These are phyloP conservation scores for Addax nasomaculatus DNA, from an alignment of 2,113 vertebrate genomes.

Conservation along the genomic window DNA sequence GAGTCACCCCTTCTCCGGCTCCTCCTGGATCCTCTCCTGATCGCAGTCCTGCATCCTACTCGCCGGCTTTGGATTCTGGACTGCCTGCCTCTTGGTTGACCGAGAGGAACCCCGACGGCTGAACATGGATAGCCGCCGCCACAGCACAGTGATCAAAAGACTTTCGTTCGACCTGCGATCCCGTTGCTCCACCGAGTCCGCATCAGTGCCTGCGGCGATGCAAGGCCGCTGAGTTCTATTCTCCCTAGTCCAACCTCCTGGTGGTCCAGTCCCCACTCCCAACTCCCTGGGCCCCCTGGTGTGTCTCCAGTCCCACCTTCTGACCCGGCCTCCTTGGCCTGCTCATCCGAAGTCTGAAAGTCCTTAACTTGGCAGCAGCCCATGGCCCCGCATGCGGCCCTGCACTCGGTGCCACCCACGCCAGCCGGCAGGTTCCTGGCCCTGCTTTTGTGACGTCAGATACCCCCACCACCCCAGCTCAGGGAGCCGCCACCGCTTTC, in stretches of 20 bases:
- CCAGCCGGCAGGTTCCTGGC: not conserved
- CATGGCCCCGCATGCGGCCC: slow-evolving; percentile 29
- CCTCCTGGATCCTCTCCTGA: not conserved
- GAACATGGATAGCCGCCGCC: slow-evolving; percentile 67
- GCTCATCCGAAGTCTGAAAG: not conserved
- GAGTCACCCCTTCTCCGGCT: slow-evolving; percentile 33
- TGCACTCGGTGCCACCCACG: not conserved
- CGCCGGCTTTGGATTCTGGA: not conserved
- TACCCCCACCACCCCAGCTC: not conserved
- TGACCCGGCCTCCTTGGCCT: not conserved
- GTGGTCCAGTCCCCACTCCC: not conserved
- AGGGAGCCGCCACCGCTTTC: not conserved
- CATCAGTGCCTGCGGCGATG: not conserved
- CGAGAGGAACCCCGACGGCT: slow-evolving; percentile 26
- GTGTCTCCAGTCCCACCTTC: not conserved
- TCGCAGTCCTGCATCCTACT: not conserved
- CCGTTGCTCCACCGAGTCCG: accelerated
- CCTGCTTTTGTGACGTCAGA: slow-evolving; percentile 60
- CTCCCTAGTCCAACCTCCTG: not conserved
- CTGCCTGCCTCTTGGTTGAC: not conserved
- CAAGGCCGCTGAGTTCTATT: not conserved
- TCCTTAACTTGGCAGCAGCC: slow-evolving; percentile 69
- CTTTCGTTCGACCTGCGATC: slow-evolving; percentile 43
- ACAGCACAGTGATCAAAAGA: slow-evolving; percentile 63
- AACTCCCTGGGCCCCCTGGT: not conserved